Conservation (phyloP, 2,797 vertebrate genomes). For the Tapirus indicus region DNA sequence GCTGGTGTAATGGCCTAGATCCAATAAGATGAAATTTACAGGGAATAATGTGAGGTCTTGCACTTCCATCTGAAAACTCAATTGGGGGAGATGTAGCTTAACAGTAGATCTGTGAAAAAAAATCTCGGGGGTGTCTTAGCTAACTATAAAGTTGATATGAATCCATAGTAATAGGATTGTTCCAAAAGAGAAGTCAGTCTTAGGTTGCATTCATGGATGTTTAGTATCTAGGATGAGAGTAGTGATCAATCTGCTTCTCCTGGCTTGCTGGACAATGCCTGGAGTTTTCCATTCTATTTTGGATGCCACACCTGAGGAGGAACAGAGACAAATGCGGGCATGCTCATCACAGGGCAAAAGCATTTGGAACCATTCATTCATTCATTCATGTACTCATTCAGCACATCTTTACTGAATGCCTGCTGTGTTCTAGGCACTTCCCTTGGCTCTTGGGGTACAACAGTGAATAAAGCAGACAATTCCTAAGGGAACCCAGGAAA, state of each 20-base stretch:
- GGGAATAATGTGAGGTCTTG: conserved; percentile 71
- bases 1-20: conserved; percentile 71
- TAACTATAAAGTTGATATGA: conserved; percentile 64
- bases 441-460: neutral
- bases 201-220: neutral
- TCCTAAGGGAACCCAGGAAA: neutral
- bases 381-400: neutral
- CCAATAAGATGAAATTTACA: conserved; percentile 73
- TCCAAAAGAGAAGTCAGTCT: conserved; percentile 39
- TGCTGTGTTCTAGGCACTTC: neutral
- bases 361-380: neutral
- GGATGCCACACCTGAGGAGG: neutral
- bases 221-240: neutral
- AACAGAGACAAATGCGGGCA: neutral
- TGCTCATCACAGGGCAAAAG: neutral
- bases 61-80: conserved; percentile 72
- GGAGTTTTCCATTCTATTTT: neutral
- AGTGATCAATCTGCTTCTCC: neutral
- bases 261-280: neutral
- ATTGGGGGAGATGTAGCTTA: conserved; percentile 66
- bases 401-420: neutral
- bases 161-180: conserved; percentile 63
- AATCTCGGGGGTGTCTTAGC: conserved; percentile 34
- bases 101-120: conserved; percentile 58
- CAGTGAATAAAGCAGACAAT: neutral